phyloP scores from a whole-genome alignment of 30 jellyfish, hydroid and myxozoan genomes.

The Rhopilema esculentum region DNA sequence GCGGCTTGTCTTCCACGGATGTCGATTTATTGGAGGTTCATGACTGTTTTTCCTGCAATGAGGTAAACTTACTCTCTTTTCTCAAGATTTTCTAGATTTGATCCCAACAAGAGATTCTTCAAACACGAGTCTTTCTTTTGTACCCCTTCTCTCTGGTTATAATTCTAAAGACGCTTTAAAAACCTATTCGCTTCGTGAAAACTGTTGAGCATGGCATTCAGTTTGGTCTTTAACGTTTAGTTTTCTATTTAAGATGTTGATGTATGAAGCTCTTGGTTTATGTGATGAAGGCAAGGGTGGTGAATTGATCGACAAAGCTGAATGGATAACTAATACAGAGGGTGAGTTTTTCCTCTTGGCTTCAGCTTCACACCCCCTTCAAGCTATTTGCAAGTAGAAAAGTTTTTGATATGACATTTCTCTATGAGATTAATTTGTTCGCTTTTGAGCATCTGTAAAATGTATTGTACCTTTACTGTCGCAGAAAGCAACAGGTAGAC shows the following conservation, averaged over 20 bases:
- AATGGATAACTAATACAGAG: constrained; percentile 78
- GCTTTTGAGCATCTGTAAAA: too few relatives aligned
- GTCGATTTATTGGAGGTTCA: constrained; percentile 95
- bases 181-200: too few relatives aligned
- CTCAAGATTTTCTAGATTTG: neutral
- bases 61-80: constrained; percentile 52
- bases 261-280: constrained; percentile 99
- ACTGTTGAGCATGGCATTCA: too few relatives aligned
- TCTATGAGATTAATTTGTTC: too few relatives aligned
- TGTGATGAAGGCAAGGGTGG: constrained; percentile 97
- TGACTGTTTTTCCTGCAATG: constrained; percentile 97
- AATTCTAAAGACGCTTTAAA: too few relatives aligned
- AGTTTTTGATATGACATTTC: too few relatives aligned
- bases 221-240: neutral
- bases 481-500: too few relatives aligned
- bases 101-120: too few relatives aligned
- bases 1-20: constrained; percentile 76
- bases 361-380: neutral
- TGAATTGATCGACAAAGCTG: constrained; percentile 76
- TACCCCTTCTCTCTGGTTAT: too few relatives aligned
- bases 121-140: neutral
- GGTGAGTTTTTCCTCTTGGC: constrained; percentile 47
- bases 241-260: constrained; percentile 53
- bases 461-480: too few relatives aligned
- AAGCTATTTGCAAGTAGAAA: too few relatives aligned